Base-by-base conservation (phyloP, 2,888 invertebrate genomes). In the Amblyteles armatorius region DNA sequence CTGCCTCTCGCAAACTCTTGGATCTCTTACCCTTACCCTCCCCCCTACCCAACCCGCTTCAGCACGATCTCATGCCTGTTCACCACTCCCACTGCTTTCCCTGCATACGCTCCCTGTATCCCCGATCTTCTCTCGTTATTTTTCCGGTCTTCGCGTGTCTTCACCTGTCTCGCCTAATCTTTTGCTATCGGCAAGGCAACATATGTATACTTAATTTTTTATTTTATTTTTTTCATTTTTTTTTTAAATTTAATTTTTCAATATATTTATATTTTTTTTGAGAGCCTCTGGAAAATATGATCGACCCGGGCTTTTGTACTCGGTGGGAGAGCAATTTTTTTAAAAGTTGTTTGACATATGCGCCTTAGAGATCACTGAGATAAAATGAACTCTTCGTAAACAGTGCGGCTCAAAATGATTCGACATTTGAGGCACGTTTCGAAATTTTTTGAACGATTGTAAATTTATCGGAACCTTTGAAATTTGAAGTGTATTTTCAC, bases 1-100 rank as follows among this genome's bases (percentile, higher is more conserved):
- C 71, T 52, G 77, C 69, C 80, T 74, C 83, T 80, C 80, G 78
- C 78, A 78, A 78, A 71, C 74, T 71, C 78, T 52, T 73, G 52
- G 50, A 76, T 80, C 76, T 29, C 76, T 72, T 57, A 60, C 48
- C 68, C 77, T 40, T 40, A 22, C 44, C 52, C 65, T 26, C 65
- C 44, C 7, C 29, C 73, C 36, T 19, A 63, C 52, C 22, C 11
- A 0, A 11, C 26, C 40, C 36, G 11, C n/a, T 69, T 65, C 26
- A 16, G 26, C 48, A 40, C 22, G 48, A 63, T 13, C 26, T 22
- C 57, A 40, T 55, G 22, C 5, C 7, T 26, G 22, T 57, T 48
- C 13, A 9, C 67, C 76, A 55, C 52, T 52, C 44, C 52, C n/a
- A 36, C 29, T 29, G 48, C 22, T 80, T 83, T 80, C 60, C 72